Evolutionary conservation across 2,113 vertebrate genomes (phyloP).

Genomic region (Melanostigma gelatinosum): DNA sequence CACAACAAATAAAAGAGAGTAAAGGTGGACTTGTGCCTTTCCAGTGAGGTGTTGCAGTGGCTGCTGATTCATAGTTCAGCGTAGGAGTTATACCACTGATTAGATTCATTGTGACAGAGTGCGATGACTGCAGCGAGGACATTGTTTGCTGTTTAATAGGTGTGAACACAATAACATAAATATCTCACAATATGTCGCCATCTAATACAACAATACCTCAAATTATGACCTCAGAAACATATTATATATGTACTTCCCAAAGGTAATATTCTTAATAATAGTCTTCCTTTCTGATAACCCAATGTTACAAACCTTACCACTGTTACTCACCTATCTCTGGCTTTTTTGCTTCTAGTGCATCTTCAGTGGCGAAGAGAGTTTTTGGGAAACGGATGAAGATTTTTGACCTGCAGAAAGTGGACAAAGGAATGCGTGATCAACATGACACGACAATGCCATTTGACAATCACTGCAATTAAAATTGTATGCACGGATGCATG

Average conservation of each 20-base stretch:
- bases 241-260: background rate
- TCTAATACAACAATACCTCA: background rate
- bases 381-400: slow-evolving; percentile 99
- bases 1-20: slow-evolving; percentile 14
- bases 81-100: background rate
- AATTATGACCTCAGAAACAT: background rate
- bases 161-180: background rate
- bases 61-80: background rate
- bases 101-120: background rate
- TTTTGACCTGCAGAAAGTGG: slow-evolving; percentile 88
- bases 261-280: background rate
- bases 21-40: background rate
- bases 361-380: slow-evolving; percentile 96
- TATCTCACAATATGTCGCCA: background rate
- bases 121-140: no score
- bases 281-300: background rate
- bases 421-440: background rate
- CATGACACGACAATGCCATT: background rate
- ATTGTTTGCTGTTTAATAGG: background rate
- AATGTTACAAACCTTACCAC: background rate
- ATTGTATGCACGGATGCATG: background rate
- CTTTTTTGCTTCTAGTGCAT: slow-evolving; percentile 92
- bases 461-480: background rate
- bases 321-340: slow-evolving; percentile 88
- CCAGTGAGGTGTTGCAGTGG: background rate